Conservation (phyloP, 2,113 vertebrate genomes). For the Pygoscelis antarcticus region DNA sequence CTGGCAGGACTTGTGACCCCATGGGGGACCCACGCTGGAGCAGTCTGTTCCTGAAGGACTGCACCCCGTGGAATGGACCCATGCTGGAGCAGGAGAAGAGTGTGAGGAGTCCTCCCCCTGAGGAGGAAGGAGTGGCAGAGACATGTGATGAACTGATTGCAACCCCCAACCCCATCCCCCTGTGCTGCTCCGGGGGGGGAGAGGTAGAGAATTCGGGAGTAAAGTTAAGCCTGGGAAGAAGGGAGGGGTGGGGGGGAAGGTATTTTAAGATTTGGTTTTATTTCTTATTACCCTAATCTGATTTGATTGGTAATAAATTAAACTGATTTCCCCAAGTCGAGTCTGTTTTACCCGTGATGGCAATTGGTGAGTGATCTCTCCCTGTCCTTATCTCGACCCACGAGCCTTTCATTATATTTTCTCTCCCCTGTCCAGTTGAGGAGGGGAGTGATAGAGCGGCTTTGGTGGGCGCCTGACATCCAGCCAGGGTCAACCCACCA, state of each 20-base stretch:
- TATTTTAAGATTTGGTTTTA: not conserved
- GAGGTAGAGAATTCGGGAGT: not conserved
- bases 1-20: too few relatives aligned
- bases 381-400: not conserved
- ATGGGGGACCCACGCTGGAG: not conserved
- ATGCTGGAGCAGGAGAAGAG: not conserved
- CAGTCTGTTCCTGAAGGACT: too few relatives aligned
- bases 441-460: not conserved
- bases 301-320: not conserved
- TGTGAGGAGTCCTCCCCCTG: not conserved
- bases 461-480: not conserved
- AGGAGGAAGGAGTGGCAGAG: not conserved
- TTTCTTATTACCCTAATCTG: not conserved
- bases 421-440: not conserved
- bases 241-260: not conserved
- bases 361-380: not conserved
- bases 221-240: not conserved
- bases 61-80: not conserved
- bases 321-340: not conserved
- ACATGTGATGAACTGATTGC: not conserved
- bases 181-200: fast-evolving
- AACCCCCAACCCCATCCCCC: not conserved
- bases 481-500: not conserved
- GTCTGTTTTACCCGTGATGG: not conserved
- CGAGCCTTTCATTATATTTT: not conserved